These are phyloP conservation scores for Nineta flava DNA, from an alignment of 2,888 invertebrate genomes.

Conservation along the genomic window DNA sequence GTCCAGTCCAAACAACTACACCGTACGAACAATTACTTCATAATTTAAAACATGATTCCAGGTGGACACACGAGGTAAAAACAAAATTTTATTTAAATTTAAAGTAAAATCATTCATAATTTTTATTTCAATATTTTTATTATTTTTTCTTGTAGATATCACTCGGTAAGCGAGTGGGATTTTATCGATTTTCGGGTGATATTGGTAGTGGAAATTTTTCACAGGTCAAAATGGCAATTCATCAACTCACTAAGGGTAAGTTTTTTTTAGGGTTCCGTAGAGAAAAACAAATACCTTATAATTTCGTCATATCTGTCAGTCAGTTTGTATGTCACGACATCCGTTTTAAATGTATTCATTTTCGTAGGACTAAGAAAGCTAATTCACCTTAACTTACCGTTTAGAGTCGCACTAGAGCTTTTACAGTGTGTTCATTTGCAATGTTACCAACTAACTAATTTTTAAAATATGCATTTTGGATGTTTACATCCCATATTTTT, in stretches of 20 bases:
- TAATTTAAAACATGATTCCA: slow-evolving; percentile 34
- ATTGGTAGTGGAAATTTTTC: slow-evolving; percentile 66
- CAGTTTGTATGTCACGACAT: too few species aligned
- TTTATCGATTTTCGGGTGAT: slow-evolving; percentile 58
- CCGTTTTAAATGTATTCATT: too few species aligned
- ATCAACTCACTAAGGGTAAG: slow-evolving; percentile 51
- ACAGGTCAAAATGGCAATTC: slow-evolving; percentile 58
- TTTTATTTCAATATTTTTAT: slow-evolving; percentile 5
- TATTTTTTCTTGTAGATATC: slow-evolving; percentile 32
- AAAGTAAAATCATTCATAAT: neutral
- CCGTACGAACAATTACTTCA: slow-evolving; percentile 35
- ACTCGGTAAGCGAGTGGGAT: slow-evolving; percentile 55
- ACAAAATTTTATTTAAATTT: neutral
- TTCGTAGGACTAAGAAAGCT: too few species aligned
- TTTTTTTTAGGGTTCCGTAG: neutral
- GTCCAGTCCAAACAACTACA: slow-evolving; percentile 22
- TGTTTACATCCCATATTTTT: too few species aligned
- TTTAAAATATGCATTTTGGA: too few species aligned
- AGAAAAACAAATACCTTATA: neutral
- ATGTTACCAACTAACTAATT: too few species aligned
- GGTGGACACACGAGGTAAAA: slow-evolving; percentile 32
- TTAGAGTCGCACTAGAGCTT: too few species aligned
- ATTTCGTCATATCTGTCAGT: too few species aligned
- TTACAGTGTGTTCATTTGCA: too few species aligned
- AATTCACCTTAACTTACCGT: too few species aligned